Conservation (phyloP, 2,797 vertebrate genomes). For the Gymnopithys bicolor region DNA sequence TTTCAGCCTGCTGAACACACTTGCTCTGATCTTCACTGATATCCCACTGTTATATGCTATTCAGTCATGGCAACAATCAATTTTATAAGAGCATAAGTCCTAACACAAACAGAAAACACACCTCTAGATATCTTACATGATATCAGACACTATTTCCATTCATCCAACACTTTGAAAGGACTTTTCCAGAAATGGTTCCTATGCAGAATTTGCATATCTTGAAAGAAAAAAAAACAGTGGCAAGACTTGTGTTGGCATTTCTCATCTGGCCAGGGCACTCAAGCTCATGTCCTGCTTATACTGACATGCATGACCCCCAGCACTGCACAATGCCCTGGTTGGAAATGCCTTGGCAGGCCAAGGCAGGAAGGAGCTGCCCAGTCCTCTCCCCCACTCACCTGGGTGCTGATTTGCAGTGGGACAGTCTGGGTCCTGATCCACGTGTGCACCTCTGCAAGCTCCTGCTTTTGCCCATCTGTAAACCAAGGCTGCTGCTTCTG, state of each 20-base stretch:
- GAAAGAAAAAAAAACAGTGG: background rate
- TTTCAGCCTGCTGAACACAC: background rate
- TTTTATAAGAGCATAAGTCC: background rate
- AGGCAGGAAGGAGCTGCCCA: background rate
- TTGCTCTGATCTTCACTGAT: background rate
- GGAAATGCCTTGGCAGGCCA: background rate
- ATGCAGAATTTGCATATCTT: background rate
- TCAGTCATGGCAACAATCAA: background rate
- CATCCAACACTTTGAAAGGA: background rate
- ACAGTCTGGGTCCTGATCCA: slow-evolving; percentile 83
- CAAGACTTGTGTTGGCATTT: background rate
- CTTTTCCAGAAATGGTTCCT: background rate
- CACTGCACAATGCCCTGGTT: accelerated
- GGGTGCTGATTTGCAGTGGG: slow-evolving; percentile 80
- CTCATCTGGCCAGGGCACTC: background rate
- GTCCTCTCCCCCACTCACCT: slow-evolving; percentile 66
- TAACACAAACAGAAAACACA: background rate
- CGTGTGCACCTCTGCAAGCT: slow-evolving; percentile 83
- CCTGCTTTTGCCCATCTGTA: slow-evolving; percentile 82
- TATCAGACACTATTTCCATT: background rate
- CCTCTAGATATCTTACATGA: background rate
- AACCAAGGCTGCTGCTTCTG: slow-evolving; percentile 86
- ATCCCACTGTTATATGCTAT: background rate
- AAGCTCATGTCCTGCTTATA: background rate
- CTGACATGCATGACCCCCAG: background rate